Conservation (phyloP, 2,113 vertebrate species). For the Rynchops niger region DNA sequence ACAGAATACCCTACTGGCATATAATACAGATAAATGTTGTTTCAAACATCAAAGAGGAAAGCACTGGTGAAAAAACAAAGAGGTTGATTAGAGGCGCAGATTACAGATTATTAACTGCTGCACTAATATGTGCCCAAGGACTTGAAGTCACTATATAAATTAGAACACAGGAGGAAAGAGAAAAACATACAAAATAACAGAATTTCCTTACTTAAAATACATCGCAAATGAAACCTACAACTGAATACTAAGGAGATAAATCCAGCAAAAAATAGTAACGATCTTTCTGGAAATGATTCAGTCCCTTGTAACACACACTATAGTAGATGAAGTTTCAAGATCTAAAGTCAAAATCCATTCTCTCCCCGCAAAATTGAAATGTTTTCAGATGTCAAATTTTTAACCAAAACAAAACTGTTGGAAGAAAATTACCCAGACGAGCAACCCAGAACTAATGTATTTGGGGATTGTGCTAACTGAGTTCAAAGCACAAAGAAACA, state of each 20-base stretch:
- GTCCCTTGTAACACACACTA: background rate
- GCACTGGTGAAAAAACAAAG: background rate
- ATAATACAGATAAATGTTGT: background rate
- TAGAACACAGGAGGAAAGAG: background rate
- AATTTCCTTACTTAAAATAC: background rate
- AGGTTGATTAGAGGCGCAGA: background rate
- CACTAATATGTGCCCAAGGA: background rate
- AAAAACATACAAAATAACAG: background rate
- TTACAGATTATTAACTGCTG: background rate
- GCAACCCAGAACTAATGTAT: background rate
- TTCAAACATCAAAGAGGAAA: background rate
- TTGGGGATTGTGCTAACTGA: accelerated
- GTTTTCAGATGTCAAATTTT: background rate
- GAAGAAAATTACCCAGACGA: background rate
- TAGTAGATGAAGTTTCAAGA: background rate
- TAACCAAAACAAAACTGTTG: background rate
- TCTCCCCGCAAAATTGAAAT: background rate
- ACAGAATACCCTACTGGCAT: background rate
- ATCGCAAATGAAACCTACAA: background rate
- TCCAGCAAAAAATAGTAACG: background rate
- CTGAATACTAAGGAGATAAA: background rate
- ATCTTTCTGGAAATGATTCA: background rate
- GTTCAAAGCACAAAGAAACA: background rate
- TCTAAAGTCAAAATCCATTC: background rate
- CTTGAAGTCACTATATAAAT: background rate